Conservation (phyloP, 2,113 vertebrate species). For the Galbula dea region DNA sequence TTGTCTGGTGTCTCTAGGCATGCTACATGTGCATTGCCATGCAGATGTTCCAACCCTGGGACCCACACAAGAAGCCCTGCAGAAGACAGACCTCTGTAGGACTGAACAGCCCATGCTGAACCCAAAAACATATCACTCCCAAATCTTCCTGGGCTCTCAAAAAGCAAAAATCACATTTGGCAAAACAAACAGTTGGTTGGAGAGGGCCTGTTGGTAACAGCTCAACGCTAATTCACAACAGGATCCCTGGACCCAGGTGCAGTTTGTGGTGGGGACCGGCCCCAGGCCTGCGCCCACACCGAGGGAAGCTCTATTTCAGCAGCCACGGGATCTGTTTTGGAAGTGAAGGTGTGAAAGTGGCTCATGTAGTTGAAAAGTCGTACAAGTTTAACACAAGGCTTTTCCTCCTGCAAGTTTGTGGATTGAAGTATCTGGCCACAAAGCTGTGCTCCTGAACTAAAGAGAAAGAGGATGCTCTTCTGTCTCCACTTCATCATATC, state of each 20-base stretch:
- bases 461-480: conserved; percentile 51
- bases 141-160: not conserved
- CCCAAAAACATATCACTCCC: not conserved
- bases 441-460: conserved; percentile 70
- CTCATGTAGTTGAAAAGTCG: not conserved
- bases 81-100: not conserved
- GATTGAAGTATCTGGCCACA: conserved; percentile 75
- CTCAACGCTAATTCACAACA: not conserved
- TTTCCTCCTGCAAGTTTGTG: conserved; percentile 47
- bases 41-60: not conserved
- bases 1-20: not conserved
- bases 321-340: not conserved
- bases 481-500: not conserved
- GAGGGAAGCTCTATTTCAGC: not conserved
- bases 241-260: not conserved
- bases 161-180: conserved; percentile 38
- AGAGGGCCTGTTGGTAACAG: conserved; percentile 40
- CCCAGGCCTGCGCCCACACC: not conserved
- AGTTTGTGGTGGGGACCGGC: not conserved
- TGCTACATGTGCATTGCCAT: not conserved
- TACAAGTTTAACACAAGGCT: not conserved
- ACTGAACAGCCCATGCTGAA: not conserved
- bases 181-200: not conserved
- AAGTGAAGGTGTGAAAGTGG: not conserved
- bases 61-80: not conserved